phyloP scores from a whole-genome alignment of 1,140 invertebrate genomes.

The Goniozus legneri region DNA sequence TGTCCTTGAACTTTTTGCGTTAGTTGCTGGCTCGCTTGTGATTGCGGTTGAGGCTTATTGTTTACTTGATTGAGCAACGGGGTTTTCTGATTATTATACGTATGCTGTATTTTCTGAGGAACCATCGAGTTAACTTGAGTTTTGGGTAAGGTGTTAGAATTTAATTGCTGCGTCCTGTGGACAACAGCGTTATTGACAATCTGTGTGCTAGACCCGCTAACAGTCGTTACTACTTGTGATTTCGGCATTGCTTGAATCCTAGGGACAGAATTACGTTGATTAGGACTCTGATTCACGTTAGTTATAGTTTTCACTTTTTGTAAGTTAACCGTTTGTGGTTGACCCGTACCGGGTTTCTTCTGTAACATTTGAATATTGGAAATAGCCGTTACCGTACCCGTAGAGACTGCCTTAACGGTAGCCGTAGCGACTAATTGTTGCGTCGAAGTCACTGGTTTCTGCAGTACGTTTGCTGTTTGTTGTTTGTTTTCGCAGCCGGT shows the following conservation, averaged over 20 bases:
- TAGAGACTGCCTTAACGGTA: constrained; percentile 21
- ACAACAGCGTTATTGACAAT: constrained; percentile 30
- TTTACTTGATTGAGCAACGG: constrained; percentile 22
- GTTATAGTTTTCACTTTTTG: constrained; percentile 33
- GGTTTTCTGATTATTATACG: constrained; percentile 34
- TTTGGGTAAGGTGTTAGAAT: constrained; percentile 20
- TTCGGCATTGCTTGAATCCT: constrained; percentile 25
- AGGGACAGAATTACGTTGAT: constrained; percentile 21
- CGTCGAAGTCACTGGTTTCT: constrained; percentile 14
- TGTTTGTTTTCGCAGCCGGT: constrained; percentile 8
- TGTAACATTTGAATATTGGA: constrained; percentile 34
- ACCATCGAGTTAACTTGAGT: constrained; percentile 12
- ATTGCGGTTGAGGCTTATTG: constrained; percentile 28
- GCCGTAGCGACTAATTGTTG: constrained; percentile 19
- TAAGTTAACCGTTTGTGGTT: constrained; percentile 23
- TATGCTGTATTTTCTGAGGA: constrained; percentile 21
- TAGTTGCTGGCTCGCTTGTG: constrained; percentile 18
- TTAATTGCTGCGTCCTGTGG: constrained; percentile 31
- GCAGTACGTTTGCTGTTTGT: constrained; percentile 11
- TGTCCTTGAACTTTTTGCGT: constrained; percentile 29
- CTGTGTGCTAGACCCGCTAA: constrained; percentile 20
- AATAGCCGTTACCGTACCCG: constrained; percentile 14
- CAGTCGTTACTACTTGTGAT: constrained; percentile 18
- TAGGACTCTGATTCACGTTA: constrained; percentile 16
- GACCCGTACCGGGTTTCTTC: constrained; percentile 19